Conservation (phyloP, 2,888 invertebrate species). For the Tetrapedia diversipes region DNA sequence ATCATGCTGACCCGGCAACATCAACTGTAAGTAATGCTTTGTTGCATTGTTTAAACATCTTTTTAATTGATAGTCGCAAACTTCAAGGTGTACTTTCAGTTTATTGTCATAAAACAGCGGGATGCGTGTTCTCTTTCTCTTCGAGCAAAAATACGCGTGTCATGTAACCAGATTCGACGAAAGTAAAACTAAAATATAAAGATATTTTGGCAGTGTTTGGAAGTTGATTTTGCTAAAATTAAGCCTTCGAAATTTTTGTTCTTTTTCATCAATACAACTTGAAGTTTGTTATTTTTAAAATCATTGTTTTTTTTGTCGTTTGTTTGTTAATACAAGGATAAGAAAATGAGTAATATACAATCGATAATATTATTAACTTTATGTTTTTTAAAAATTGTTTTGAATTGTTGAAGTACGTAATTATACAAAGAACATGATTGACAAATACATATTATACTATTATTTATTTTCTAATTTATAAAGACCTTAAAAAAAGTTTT, state of each 20-base stretch:
- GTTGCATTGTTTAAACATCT: conserved; percentile 3
- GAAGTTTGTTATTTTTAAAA: neutral
- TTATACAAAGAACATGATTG: neutral
- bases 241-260: neutral
- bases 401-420: neutral
- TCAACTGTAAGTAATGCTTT: conserved; percentile 64
- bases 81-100: neutral
- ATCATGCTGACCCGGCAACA: conserved; percentile 69
- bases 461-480: neutral
- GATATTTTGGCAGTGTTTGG: neutral
- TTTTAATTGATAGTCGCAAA: conserved; percentile 29
- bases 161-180: conserved; percentile 8
- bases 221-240: conserved; percentile 5
- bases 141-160: conserved; percentile 4
- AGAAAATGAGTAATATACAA: neutral
- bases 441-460: neutral
- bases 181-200: conserved; percentile 13
- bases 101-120: conserved; percentile 20
- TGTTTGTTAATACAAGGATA: no score
- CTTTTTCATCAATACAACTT: neutral
- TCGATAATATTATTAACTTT: neutral
- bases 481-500: neutral
- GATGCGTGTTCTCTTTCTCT: conserved; percentile 12
- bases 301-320: neutral
- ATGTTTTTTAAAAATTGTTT: neutral